Percentiles rank a stretch among this genome's conserved stretches.
phyloP scores from a whole-genome alignment of 1,140 invertebrate genomes.

The Araneus ventricosus region DNA sequence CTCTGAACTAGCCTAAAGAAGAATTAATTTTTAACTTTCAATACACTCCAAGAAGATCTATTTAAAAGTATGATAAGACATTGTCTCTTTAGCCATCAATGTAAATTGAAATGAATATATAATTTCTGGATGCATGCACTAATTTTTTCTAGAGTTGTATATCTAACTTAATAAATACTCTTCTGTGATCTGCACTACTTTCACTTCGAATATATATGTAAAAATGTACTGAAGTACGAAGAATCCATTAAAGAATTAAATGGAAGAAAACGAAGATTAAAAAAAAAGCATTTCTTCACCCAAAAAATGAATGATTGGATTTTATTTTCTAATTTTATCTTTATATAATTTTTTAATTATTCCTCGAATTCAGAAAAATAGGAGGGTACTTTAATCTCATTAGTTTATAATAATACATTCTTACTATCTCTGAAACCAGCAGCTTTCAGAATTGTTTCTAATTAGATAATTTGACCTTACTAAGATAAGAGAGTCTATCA shows the following conservation, averaged over 20 bases:
- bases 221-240: no score
- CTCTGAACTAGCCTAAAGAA: no score
- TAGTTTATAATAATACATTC: conserved; percentile 26
- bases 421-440: neutral
- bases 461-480: conserved; percentile 36
- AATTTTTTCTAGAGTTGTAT: no score
- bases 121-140: neutral
- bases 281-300: neutral
- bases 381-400: neutral
- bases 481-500: conserved; percentile 13
- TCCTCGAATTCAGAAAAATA: neutral
- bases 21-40: no score
- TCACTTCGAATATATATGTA: neutral
- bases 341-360: neutral
- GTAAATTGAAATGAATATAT: neutral
- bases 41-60: no score
- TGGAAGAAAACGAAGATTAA: neutral
- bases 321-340: neutral
- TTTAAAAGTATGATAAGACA: neutral
- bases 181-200: neutral
- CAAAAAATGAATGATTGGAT: neutral
- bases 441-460: neutral
- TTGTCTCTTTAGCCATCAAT: neutral
- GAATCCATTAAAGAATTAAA: neutral
- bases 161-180: neutral